Conservation (phyloP, 2,797 vertebrate species). For the Pterois miles region DNA sequence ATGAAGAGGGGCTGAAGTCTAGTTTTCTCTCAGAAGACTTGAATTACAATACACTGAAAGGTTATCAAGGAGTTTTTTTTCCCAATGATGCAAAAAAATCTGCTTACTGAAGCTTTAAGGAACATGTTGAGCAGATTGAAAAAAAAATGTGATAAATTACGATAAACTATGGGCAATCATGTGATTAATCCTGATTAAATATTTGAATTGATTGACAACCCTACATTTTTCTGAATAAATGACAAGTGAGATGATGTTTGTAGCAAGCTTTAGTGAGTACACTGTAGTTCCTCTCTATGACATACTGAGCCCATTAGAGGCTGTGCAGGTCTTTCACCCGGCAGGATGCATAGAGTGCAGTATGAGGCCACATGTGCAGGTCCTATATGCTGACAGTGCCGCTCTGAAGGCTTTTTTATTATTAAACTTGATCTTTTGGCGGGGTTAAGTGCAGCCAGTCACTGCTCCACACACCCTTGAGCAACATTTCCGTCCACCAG, state of each 20-base stretch:
- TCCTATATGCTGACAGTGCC: slow-evolving; percentile 37
- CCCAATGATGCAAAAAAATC: too few species aligned
- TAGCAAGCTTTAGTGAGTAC: not conserved
- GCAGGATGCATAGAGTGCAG: not conserved
- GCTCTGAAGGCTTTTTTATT: slow-evolving; percentile 38
- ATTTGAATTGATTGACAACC: too few species aligned
- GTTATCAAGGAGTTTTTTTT: too few species aligned
- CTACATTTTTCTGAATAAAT: not conserved
- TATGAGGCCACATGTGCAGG: not conserved
- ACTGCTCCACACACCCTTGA: slow-evolving; percentile 24
- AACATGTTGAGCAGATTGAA: too few species aligned
- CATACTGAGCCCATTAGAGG: slow-evolving; percentile 25
- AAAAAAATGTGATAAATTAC: too few species aligned
- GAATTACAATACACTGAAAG: too few species aligned
- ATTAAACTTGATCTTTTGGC: slow-evolving; percentile 45
- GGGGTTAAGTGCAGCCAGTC: slow-evolving; percentile 43
- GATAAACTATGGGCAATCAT: too few species aligned
- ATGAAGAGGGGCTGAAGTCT: accelerated
- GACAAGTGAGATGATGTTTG: not conserved
- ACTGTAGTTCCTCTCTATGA: not conserved
- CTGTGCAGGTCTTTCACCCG: not conserved
- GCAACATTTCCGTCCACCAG: slow-evolving; percentile 45
- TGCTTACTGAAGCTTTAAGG: too few species aligned
- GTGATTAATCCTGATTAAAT: too few species aligned
- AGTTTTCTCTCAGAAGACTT: too few species aligned